These are phyloP conservation scores for Opisthograptis luteolata DNA, from an alignment of 2,888 invertebrate genomes.

Conservation along the genomic window DNA sequence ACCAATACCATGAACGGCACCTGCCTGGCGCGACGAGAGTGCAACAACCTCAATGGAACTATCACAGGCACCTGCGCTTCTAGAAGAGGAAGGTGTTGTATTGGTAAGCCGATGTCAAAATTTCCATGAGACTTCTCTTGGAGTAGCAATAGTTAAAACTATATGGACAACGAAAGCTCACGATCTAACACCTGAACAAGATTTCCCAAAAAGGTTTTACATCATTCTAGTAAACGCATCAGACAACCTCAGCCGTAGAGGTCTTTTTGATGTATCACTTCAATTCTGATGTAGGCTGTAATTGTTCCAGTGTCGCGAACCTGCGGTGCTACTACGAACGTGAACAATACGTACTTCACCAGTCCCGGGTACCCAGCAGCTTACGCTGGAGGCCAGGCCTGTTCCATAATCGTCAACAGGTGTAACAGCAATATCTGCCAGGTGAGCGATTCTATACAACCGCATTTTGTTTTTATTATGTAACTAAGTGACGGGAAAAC, in stretches of 20 bases:
- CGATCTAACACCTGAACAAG: too few species aligned
- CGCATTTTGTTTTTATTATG: too few species aligned
- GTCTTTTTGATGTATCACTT: too few species aligned
- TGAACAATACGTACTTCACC: conserved; percentile 93
- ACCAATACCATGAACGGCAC: conserved; percentile 88
- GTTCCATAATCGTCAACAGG: conserved; percentile 88
- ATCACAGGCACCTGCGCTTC: conserved; percentile 90
- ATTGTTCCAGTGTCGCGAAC: conserved; percentile 87
- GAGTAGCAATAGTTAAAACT: too few species aligned
- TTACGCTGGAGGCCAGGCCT: conserved; percentile 87
- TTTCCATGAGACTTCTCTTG: too few species aligned
- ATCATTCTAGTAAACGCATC: too few species aligned
- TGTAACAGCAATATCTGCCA: conserved; percentile 88
- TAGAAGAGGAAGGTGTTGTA: conserved; percentile 91
- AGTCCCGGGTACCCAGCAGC: conserved; percentile 90
- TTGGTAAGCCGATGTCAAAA: conserved; percentile 85
- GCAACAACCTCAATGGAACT: conserved; percentile 88
- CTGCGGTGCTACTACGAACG: conserved; percentile 88
- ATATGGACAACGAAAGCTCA: too few species aligned
- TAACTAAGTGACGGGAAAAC: too few species aligned
- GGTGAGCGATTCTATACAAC: too few species aligned
- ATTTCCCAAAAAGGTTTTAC: too few species aligned
- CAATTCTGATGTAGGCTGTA: too few species aligned
- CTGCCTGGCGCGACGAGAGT: conserved; percentile 91
- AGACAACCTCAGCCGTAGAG: too few species aligned